These are phyloP conservation scores for Chitala chitala DNA, from an alignment of 2,113 vertebrate genomes.

Conservation along the genomic window DNA sequence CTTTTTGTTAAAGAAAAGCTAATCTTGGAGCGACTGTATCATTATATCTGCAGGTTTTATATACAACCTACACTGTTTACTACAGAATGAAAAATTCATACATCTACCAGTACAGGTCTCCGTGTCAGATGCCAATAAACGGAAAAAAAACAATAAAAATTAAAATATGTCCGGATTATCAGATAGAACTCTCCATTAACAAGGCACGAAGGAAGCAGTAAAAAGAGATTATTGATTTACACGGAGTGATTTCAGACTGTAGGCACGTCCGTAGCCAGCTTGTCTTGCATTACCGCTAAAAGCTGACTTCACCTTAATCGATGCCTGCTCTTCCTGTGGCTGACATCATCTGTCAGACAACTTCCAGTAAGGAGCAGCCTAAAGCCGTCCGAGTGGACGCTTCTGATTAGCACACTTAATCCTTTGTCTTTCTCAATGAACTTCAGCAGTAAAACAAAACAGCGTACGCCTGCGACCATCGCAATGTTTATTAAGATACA, in stretches of 20 bases:
- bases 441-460: neutral
- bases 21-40: no score
- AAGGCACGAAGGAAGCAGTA: conserved; percentile 17
- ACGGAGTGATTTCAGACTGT: neutral
- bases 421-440: neutral
- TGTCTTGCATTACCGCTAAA: conserved; percentile 33
- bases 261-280: conserved; percentile 6
- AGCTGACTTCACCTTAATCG: conserved; percentile 32
- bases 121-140: neutral
- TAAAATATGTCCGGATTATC: neutral
- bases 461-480: neutral
- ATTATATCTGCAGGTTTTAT: no score
- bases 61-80: neutral
- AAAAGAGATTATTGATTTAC: conserved; percentile 26
- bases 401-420: neutral
- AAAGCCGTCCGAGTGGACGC: conserved; percentile 7
- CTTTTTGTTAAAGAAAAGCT: neutral
- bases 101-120: neutral
- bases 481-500: no score
- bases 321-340: conserved; percentile 20
- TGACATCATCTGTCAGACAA: conserved; percentile 29
- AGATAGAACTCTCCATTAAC: conserved; percentile 24
- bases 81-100: neutral
- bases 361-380: conserved; percentile 26
- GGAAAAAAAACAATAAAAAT: neutral